phyloP scores from a whole-genome alignment of 2,797 vertebrate species.

The Taeniopygia guttata region DNA sequence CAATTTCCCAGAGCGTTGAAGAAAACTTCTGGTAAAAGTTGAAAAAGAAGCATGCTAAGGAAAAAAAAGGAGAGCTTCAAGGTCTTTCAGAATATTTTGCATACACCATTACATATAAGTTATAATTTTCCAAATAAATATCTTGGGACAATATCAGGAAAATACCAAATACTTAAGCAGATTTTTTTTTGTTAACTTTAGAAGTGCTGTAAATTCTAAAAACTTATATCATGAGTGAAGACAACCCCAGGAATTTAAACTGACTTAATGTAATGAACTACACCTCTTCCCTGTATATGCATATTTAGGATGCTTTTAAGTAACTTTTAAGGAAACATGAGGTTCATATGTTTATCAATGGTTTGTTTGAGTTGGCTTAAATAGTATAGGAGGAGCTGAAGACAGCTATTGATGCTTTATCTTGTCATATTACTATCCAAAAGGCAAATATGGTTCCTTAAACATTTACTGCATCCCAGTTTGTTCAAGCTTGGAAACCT shows the following conservation, averaged over 20 bases:
- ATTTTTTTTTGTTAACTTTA: not conserved
- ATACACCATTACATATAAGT: not conserved
- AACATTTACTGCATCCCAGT: not conserved
- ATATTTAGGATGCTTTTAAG: not conserved
- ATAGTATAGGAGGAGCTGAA: not conserved
- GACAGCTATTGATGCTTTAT: not conserved
- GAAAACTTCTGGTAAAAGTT: not conserved
- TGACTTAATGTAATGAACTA: not conserved
- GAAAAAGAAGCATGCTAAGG: not conserved
- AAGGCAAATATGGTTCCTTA: not conserved
- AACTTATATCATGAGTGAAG: not conserved
- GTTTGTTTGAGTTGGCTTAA: not conserved
- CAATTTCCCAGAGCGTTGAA: not conserved
- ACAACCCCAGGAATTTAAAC: not conserved
- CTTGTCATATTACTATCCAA: not conserved
- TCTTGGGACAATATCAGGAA: not conserved
- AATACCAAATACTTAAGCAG: not conserved
- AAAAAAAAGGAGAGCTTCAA: not conserved
- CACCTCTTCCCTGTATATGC: not conserved
- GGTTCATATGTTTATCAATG: fast-evolving
- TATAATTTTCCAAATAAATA: not conserved
- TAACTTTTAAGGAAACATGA: not conserved
- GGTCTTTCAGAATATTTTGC: not conserved
- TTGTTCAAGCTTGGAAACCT: not conserved
- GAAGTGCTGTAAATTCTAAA: not conserved